Evolutionary conservation across 2,113 vertebrate species (phyloP).

Genomic region (Sakesphorus luctuosus): DNA sequence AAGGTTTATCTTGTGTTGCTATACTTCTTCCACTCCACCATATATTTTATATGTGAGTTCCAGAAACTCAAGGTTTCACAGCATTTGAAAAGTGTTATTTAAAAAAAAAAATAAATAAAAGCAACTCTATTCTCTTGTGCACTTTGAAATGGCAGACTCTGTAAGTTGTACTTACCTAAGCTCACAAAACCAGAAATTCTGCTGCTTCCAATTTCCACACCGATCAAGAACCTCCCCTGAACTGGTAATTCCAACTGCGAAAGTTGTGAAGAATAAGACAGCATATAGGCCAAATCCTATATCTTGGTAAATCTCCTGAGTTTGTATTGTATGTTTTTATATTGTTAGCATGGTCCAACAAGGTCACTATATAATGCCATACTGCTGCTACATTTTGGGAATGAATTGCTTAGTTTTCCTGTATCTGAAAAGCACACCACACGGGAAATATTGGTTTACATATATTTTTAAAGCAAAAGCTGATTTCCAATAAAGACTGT

Average conservation of each 20-base stretch:
- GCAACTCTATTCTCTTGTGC: neutral
- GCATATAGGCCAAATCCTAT: neutral
- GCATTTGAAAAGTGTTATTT: neutral
- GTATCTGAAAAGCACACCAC: conserved; percentile 2
- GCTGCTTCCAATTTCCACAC: neutral
- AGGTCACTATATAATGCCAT: neutral
- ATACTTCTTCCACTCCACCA: neutral
- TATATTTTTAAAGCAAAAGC: conserved; percentile 71
- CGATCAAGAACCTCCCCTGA: neutral
- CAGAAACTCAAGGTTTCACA: neutral
- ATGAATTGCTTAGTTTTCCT: neutral
- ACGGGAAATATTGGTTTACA: conserved; percentile 68
- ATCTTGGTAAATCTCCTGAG: neutral
- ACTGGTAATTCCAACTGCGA: neutral
- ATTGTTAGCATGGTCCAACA: neutral
- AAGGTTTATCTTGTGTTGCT: neutral
- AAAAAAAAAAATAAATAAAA: conserved; percentile 8
- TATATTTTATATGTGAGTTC: neutral
- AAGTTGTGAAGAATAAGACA: neutral
- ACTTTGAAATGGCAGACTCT: neutral
- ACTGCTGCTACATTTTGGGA: neutral
- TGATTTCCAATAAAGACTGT: conserved; percentile 68
- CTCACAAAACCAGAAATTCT: conserved; percentile 12
- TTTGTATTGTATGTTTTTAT: neutral
- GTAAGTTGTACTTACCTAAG: neutral